phyloP scores from a whole-genome alignment of 2,113 vertebrate species.

The Sterna hirundo region DNA sequence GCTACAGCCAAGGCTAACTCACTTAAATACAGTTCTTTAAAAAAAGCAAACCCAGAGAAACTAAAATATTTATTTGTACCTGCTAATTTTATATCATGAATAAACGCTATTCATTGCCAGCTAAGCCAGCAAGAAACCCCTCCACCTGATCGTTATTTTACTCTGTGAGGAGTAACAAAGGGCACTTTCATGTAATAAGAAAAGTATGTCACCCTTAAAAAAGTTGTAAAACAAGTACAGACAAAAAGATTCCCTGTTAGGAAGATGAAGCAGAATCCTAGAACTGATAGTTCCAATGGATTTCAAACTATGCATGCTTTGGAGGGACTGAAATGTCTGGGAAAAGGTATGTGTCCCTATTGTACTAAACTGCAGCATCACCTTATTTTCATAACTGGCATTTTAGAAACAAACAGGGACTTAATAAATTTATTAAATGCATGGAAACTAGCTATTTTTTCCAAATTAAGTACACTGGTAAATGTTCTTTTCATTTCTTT shows the following conservation, averaged over 20 bases:
- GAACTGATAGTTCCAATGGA: not conserved
- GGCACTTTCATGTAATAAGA: not conserved
- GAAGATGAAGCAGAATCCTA: not conserved
- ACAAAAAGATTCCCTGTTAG: not conserved
- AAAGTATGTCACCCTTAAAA: not conserved
- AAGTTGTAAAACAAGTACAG: not conserved
- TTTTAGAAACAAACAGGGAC: not conserved
- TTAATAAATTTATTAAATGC: not conserved
- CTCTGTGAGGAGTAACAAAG: not conserved
- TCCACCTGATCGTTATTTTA: not conserved
- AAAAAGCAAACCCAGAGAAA: constrained; percentile 11
- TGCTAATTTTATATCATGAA: not conserved
- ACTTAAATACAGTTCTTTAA: not conserved
- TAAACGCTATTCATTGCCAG: not conserved
- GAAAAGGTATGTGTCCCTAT: not conserved
- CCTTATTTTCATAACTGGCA: not conserved
- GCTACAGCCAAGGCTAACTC: not conserved
- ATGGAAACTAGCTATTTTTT: not conserved
- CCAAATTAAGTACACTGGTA: not conserved
- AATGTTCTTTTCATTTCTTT: not conserved
- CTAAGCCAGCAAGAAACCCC: not conserved
- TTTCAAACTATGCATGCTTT: not conserved
- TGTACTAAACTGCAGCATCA: not conserved
- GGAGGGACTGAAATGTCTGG: not conserved
- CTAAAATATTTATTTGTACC: constrained; percentile 15